These are phyloP conservation scores for Hypomecis punctinalis DNA, from an alignment of 2,888 invertebrate species.

Conservation along the genomic window DNA sequence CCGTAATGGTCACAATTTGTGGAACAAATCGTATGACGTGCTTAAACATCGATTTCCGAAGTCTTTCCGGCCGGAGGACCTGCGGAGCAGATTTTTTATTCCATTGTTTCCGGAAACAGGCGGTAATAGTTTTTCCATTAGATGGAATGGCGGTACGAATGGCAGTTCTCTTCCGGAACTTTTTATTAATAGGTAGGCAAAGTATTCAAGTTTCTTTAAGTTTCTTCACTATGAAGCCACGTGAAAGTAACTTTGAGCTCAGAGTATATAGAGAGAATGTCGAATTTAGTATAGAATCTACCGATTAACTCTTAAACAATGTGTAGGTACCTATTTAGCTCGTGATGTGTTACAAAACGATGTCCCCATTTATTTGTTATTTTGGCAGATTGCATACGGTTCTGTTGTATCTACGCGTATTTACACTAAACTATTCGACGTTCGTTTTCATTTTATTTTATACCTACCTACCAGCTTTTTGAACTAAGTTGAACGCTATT, in stretches of 20 bases:
- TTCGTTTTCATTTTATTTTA: no score
- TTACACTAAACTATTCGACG: no score
- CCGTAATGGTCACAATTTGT: conserved; percentile 52
- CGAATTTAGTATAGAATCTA: no score
- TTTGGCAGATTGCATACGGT: no score
- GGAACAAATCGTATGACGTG: conserved; percentile 61
- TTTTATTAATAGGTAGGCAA: conserved; percentile 42
- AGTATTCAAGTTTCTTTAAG: conserved; percentile 23
- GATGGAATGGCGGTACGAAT: conserved; percentile 54
- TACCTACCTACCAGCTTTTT: no score
- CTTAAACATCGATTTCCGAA: conserved; percentile 61
- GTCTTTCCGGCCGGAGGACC: conserved; percentile 41
- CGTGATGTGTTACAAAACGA: no score
- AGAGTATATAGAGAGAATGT: no score
- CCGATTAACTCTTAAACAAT: no score
- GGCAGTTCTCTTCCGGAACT: conserved; percentile 39
- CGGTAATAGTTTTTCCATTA: conserved; percentile 69
- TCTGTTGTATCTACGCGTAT: no score
- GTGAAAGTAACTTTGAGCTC: conserved; percentile 11
- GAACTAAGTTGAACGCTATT: no score
- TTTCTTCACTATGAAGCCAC: conserved; percentile 6
- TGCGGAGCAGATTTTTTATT: conserved; percentile 45
- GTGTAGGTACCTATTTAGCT: no score
- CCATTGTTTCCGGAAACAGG: conserved; percentile 53
- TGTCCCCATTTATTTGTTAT: no score